A percentile compares a stretch with the other conserved stretches of the same genome.
These are phyloP conservation scores for Ophioderma brevispina DNA, from an alignment of 35 echinoderm and acorn worm species.

Conservation along the genomic window DNA sequence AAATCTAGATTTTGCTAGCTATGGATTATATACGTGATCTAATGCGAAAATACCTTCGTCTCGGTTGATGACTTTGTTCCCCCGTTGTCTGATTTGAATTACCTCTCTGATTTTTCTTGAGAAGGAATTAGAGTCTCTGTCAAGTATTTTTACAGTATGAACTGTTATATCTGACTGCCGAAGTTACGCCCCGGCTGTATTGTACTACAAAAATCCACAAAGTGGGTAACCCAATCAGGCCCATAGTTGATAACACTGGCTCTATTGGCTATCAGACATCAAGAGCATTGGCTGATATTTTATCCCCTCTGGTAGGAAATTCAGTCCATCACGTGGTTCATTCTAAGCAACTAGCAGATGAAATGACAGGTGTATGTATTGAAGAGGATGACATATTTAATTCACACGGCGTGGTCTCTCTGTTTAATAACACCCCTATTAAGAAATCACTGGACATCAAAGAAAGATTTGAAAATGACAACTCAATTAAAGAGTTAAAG, in stretches of 20 bases:
- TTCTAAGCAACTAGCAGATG: neutral
- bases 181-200: neutral
- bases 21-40: too few species aligned
- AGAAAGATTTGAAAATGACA: neutral
- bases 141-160: neutral
- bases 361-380: neutral
- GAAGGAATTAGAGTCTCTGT: too few species aligned
- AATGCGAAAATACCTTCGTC: too few species aligned
- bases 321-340: neutral
- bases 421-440: neutral
- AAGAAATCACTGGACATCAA: neutral
- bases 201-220: neutral
- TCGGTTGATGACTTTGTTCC: too few species aligned
- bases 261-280: neutral
- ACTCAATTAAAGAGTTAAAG: neutral
- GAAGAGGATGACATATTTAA: neutral
- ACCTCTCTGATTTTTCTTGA: too few species aligned
- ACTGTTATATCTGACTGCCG: neutral
- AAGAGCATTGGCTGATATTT: neutral
- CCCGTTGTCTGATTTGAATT: too few species aligned
- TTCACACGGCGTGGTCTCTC: neutral
- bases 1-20: too few species aligned
- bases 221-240: neutral
- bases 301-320: neutral
- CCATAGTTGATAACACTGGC: neutral